Evolutionary conservation across 2,888 invertebrate species (phyloP).

Genomic region (Teleogryllus oceanicus): DNA sequence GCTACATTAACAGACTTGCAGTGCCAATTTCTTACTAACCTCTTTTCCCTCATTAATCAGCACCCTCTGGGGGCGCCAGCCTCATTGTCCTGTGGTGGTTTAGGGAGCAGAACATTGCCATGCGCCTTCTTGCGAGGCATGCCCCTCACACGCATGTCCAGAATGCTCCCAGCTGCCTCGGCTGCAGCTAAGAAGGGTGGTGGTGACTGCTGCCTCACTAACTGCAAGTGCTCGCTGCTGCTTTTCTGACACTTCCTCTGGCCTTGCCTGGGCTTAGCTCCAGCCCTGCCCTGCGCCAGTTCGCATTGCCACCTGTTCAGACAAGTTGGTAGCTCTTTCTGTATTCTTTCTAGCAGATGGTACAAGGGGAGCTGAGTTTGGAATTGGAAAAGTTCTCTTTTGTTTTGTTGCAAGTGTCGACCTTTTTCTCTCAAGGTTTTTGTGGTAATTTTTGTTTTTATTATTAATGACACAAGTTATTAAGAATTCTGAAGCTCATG

Average conservation of each 20-base stretch:
- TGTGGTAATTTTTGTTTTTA: too few species aligned
- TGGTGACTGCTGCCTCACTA: slow-evolving; percentile 1
- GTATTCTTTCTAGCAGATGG: too few species aligned
- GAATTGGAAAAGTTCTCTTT: too few species aligned
- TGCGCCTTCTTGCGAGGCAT: neutral
- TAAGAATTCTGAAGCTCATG: too few species aligned
- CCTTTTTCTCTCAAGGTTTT: too few species aligned
- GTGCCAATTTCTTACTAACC: neutral
- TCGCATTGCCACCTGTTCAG: neutral
- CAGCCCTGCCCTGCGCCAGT: neutral
- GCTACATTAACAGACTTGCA: neutral
- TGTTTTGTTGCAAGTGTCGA: too few species aligned
- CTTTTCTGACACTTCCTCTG: neutral
- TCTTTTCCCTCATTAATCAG: neutral
- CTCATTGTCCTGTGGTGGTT: neutral
- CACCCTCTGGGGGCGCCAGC: neutral
- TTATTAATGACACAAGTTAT: too few species aligned
- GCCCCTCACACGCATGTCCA: neutral
- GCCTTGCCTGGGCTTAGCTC: neutral
- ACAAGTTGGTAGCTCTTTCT: too few species aligned
- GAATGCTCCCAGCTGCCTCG: neutral
- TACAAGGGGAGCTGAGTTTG: too few species aligned
- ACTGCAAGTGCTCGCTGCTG: slow-evolving; percentile 10
- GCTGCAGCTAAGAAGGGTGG: neutral
- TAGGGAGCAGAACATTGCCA: neutral